These are phyloP conservation scores for Myotis myotis DNA, from an alignment of 2,797 vertebrate genomes.

Conservation along the genomic window DNA sequence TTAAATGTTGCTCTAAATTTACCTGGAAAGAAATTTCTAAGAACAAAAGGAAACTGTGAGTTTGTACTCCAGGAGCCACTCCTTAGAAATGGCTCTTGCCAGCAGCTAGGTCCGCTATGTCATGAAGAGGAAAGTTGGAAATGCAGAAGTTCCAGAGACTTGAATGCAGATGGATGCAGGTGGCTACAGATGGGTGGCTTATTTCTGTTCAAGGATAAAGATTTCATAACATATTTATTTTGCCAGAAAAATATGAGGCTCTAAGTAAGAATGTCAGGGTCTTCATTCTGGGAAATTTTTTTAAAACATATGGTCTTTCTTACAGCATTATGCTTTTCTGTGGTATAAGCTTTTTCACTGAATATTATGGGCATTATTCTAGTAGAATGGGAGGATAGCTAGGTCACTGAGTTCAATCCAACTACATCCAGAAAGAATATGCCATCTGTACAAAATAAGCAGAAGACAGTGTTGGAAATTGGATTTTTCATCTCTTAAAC, in stretches of 20 bases:
- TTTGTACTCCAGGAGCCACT: not conserved
- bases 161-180: not conserved
- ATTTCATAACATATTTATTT: slow-evolving; percentile 24
- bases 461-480: not conserved
- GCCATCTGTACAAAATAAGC: slow-evolving; percentile 39
- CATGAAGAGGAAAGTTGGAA: not conserved
- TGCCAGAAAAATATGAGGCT: not conserved
- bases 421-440: not conserved
- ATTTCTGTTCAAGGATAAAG: not conserved
- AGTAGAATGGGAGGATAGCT: not conserved
- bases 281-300: not conserved
- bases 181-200: not conserved
- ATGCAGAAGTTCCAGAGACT: not conserved
- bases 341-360: slow-evolving; percentile 30
- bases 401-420: slow-evolving; percentile 45
- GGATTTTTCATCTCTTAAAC: not conserved
- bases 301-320: slow-evolving; percentile 48
- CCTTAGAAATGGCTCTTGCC: not conserved
- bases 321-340: not conserved
- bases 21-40: not conserved
- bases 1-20: not conserved
- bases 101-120: not conserved
- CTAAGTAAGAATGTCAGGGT: slow-evolving; percentile 25
- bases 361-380: not conserved
- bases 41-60: not conserved